Conservation (phyloP, 2,113 vertebrate genomes). For the Cavia porcellus region DNA sequence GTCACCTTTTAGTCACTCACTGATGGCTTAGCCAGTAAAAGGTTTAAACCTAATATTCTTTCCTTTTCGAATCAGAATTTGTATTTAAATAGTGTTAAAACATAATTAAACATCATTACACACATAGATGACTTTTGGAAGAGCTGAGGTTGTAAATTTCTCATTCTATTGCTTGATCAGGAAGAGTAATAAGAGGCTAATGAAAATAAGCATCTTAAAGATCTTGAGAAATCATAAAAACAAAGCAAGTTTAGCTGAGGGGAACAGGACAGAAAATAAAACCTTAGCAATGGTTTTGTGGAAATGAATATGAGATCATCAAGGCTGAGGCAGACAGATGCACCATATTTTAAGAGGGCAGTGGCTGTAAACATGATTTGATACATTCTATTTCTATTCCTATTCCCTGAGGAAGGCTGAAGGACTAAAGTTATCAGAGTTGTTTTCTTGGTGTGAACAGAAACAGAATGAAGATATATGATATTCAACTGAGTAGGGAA, state of each 20-base stretch:
- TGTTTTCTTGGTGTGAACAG: conserved; percentile 29
- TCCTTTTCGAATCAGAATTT: not conserved
- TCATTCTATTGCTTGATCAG: not conserved
- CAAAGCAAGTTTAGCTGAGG: not conserved
- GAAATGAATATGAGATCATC: not conserved
- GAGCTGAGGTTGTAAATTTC: not conserved
- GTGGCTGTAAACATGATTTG: not conserved
- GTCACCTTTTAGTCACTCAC: accelerated
- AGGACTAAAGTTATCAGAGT: conserved; percentile 3
- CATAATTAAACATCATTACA: not conserved
- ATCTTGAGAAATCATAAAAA: conserved; percentile 41
- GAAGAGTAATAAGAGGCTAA: not conserved
- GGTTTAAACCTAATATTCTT: accelerated
- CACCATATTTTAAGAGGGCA: not conserved
- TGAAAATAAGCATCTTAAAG: not conserved
- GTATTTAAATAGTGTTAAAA: conserved; percentile 46
- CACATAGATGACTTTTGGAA: not conserved
- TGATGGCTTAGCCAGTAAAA: accelerated
- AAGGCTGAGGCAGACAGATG: not conserved
- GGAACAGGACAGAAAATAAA: conserved; percentile 33
- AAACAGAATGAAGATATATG: not conserved
- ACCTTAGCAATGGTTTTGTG: not conserved
- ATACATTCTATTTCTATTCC: not conserved
- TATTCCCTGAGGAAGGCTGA: not conserved
- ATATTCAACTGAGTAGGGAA: not conserved